Evolutionary conservation across 2,888 invertebrate genomes (phyloP), one percentile per base, ranked within the genome.

Genomic region (Drosophila tanythrix): DNA sequence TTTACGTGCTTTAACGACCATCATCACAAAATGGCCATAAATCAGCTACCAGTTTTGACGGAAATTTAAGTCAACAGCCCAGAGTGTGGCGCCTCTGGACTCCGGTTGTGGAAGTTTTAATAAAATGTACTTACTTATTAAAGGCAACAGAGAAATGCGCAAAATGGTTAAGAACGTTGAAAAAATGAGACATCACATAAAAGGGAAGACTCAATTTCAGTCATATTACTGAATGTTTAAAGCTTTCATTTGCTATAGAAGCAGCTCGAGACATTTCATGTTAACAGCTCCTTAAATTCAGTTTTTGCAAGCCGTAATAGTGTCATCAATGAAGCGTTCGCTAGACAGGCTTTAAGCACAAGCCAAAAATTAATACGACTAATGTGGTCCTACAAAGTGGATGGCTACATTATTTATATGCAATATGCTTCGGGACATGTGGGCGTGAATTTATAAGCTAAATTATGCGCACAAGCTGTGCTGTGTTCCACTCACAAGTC

Each of bases 1-100:
- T 40, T 85, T 84, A 85, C 88, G 65, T 57, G 50, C 74, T 83
- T 74, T 82, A 83, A 72, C 67, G 78, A 67, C 70, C 57, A 66
- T 53, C 68, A 43, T 31, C 51, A 63, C 62, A 53, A 58, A 65
- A 57, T 68, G 71, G 74, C 74, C 70, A 88, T 86, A 86, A 86
- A 86, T 86, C 88, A 86, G 85, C 74, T 27, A 62, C 61, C 76
- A 79, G 52, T 78, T 83, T 81, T 86, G 88, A 86, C 79, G 85
- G 88, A 83, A 86, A 86, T 74, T 71, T 68, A 85, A 86, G 72
- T 75, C 79, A 74, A 62, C 63, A 60, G 67, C 55, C 21, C 56
- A 29, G 58, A 53, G 15, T 57, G 35, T 40, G 15, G 40, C 58
- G 35, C 43, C 40, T n/a, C 62, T 58, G 59, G 46, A 38, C 52